Base-by-base conservation (phyloP, 2,797 vertebrate species). In the Erpetoichthys calabaricus region DNA sequence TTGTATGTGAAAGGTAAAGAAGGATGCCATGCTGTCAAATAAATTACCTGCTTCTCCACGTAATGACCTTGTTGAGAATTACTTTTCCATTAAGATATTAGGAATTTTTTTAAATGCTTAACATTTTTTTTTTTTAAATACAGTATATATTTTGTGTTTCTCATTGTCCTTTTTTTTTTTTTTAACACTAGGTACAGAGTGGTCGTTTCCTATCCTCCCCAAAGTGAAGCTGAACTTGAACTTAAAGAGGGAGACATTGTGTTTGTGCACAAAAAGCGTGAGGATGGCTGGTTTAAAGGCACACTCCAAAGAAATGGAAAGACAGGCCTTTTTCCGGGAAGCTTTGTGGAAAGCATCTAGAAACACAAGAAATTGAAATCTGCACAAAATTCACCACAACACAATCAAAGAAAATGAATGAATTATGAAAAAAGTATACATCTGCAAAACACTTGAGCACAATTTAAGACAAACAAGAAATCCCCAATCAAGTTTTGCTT, bases 271-370 rank as follows among this genome's bases (percentile, higher is more conserved):
- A 91, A 91, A 72, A 99, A 98, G 63, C 76, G 93, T 2, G 96
- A 98, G 66, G 96, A 99, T 41, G 96, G 96, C 77, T 99, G 96
- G 96, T 99, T 97, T 79, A 99, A 99, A 86, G 96, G 96, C 70
- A 99, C 96, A 0, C 84, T 99, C 60, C 96, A 99, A 64, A 86
- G 92, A 44, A 99, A 97, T 47, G 96, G 95, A 67, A 88, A 92
- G 73, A 99, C 96, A 0, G 96, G 95, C 45, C 87, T 99, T 63
- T 99, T 99, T 70, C 96, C 96, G 0, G 96, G 94, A 70, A 99
- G 94, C 87, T 99, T 99, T 57, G 96, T 98, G 47, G 93, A 98
- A 76, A 94, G 81, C 75, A 80, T 98, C 76, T 99, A 77, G 92
- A 71, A 65, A 70, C 63, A 64, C 50, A 7, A 54, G 53, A 54